phyloP scores from a whole-genome alignment of 1,140 invertebrate species.

The Lasioglossum baleicum region DNA sequence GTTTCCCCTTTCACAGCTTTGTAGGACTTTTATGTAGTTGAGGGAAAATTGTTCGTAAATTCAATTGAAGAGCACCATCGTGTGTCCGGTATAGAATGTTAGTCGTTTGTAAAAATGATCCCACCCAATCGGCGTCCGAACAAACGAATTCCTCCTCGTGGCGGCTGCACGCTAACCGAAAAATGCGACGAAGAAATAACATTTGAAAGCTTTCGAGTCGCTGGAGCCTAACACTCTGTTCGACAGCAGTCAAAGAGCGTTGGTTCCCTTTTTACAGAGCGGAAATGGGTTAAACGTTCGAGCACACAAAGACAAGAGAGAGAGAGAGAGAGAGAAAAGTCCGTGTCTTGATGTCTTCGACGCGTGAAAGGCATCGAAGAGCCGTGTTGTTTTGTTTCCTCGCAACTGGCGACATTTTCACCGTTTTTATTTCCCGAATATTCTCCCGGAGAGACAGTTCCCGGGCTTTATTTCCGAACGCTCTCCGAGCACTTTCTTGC shows the following conservation, averaged over 20 bases:
- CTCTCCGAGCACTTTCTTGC: too few species aligned
- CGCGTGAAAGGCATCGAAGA: not conserved
- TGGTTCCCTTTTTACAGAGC: not conserved
- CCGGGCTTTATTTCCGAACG: not conserved
- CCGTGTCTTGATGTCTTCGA: not conserved
- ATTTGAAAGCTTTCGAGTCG: not conserved
- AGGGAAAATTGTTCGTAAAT: too few species aligned
- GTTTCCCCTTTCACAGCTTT: too few species aligned
- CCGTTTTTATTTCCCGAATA: not conserved
- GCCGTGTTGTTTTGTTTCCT: not conserved
- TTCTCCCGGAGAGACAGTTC: not conserved
- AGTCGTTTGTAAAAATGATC: too few species aligned
- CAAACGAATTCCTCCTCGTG: too few species aligned
- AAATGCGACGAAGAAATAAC: not conserved
- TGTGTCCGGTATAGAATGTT: too few species aligned
- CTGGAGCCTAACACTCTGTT: not conserved
- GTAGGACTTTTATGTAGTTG: too few species aligned
- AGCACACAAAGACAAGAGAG: not conserved
- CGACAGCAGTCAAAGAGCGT: not conserved
- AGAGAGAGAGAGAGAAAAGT: too few species aligned
- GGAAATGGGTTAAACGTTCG: not conserved
- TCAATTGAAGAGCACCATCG: too few species aligned
- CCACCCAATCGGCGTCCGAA: too few species aligned
- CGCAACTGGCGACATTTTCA: not conserved
- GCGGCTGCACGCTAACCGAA: not conserved